A percentile compares a stretch with the other conserved stretches of the same genome.
Conservation (phyloP, 2,888 invertebrate species). For the Capitulum mitella region DNA sequence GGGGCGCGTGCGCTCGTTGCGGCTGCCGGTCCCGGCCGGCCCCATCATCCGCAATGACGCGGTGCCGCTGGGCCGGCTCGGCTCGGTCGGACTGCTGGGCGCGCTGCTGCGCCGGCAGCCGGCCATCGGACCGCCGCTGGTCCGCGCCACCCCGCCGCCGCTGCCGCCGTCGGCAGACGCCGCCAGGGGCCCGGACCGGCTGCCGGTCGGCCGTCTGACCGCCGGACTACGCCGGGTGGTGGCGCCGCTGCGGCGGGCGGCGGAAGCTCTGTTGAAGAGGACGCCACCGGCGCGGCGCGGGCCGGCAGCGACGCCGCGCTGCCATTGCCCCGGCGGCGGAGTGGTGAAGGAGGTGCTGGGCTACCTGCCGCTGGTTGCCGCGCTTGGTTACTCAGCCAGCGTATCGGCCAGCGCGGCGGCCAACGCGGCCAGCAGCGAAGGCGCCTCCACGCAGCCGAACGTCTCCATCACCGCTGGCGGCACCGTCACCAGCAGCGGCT, state of each 20-base stretch:
- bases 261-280: neutral
- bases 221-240: neutral
- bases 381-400: slow-evolving; percentile 18
- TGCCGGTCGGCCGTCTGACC: neutral
- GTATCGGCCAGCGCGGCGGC: neutral
- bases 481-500: neutral
- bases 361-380: slow-evolving; percentile 23
- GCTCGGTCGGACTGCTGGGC: neutral
- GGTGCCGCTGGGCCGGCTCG: neutral
- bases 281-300: neutral
- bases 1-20: neutral
- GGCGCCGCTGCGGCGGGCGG: neutral
- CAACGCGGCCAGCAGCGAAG: no score
- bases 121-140: neutral
- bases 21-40: neutral
- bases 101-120: slow-evolving; percentile 8
- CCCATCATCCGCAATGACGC: neutral
- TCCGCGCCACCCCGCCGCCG: neutral
- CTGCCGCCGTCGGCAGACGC: neutral
- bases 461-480: neutral
- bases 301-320: neutral
- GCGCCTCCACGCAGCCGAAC: neutral
- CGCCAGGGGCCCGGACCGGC: neutral
- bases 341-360: neutral
- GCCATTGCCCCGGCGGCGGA: neutral